Base-by-base conservation (phyloP, 1,140 invertebrate genomes). In the Daktulosphaira vitifoliae region DNA sequence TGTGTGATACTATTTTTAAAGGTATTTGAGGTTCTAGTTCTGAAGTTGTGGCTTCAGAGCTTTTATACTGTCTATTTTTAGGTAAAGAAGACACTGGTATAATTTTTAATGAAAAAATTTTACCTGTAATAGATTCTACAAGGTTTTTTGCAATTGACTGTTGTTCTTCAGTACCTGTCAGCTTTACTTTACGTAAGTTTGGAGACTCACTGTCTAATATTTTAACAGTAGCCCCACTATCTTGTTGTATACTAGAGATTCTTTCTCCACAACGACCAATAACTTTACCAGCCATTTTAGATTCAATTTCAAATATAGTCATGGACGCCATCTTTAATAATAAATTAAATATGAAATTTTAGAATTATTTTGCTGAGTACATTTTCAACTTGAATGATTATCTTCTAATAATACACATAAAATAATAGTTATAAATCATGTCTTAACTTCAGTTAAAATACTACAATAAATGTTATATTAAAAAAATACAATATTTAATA, bases 181-280 rank as follows among this genome's bases (percentile, higher is more conserved):
- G 20, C 0, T 1, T 48, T 0, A 66, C 39, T 13, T 38, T 37
- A 3, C 15, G 7, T 0, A 23, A 37, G 20, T 56, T 51, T 0
- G 2, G 2, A 3, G 39, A 20, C 15, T 48, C 48, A 1, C 29
- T 20, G 23, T 51, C 11, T 11, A 7, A 67, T 70, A 83, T 77
- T 53, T 77, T 78, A 51, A 85, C 83, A 48, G 69, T 75, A 16
- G 82, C 79, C 2, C 78, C 78, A 69, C 78, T 82, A 46, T 79
- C 72, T 13, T 78, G 76, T 75, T 89, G 78, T 0, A 91, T 70
- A 69, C 88, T 84, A 69, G 78, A 79, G 15, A 90, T 89, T 73
- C 85, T 88, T 2, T 76, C 77, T 0, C 88, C 88, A 26, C 84
- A 83, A 74, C 78, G 82, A 0, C 88, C 88, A 54, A 80, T 78